Conservation (phyloP, 2,113 vertebrate species). For the Perca schrenkii region DNA sequence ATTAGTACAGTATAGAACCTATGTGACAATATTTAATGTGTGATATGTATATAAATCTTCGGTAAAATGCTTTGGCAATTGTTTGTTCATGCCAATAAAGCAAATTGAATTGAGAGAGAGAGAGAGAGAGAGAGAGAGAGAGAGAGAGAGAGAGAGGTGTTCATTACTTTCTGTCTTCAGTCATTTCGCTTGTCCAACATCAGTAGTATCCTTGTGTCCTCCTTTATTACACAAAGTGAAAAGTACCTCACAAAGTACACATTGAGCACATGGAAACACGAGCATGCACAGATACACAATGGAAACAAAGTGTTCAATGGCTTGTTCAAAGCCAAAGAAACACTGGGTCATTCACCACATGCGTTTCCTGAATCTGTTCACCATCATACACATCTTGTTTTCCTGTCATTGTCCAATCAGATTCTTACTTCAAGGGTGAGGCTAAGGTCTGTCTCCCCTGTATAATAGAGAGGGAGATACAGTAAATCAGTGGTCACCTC, state of each 20-base stretch:
- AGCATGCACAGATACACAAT: background rate
- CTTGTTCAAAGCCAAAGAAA: conserved; percentile 15
- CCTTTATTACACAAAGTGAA: background rate
- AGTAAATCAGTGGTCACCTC: background rate
- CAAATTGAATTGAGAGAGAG: background rate
- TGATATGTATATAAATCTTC: too few species aligned
- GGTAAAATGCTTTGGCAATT: too few species aligned
- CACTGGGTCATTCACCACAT: conserved; percentile 13
- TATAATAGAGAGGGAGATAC: background rate
- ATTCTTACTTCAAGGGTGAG: background rate
- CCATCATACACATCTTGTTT: background rate
- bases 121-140: background rate
- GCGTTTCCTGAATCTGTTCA: conserved; percentile 30
- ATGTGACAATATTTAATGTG: too few species aligned
- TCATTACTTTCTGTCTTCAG: background rate
- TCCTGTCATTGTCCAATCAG: background rate
- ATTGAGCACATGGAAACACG: background rate
- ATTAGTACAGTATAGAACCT: too few species aligned
- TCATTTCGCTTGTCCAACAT: conserved; percentile 9
- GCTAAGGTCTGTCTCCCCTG: background rate
- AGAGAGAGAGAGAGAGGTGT: too few species aligned
- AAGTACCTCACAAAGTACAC: background rate
- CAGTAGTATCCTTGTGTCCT: background rate
- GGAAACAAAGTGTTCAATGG: conserved; percentile 10
- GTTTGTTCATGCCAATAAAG: too few species aligned